Evolutionary conservation across 53 echinoderm and acorn worm species (phyloP).

Genomic region (Holothuria scabra): DNA sequence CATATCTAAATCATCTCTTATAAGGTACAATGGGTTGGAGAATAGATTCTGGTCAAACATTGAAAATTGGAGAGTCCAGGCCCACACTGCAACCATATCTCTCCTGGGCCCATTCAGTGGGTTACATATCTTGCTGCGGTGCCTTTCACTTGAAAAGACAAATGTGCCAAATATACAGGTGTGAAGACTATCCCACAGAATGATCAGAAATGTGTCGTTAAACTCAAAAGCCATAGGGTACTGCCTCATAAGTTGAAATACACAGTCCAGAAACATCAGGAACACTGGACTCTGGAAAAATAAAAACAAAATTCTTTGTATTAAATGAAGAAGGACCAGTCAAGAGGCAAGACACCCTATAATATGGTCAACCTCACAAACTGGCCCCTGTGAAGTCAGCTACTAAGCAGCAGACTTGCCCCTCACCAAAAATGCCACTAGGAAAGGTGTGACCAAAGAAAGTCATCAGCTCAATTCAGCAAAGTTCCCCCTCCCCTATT

Average conservation of each 20-base stretch:
- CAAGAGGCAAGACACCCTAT: too few relatives aligned
- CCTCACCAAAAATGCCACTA: too few relatives aligned
- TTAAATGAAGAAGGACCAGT: too few relatives aligned
- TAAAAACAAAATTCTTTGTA: not conserved
- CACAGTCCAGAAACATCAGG: slow-evolving; percentile 93
- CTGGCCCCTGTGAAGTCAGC: too few relatives aligned
- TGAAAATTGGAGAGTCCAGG: slow-evolving; percentile 94
- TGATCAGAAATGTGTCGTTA: slow-evolving; percentile 97
- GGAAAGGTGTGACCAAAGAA: too few relatives aligned
- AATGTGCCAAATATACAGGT: slow-evolving; percentile 95
- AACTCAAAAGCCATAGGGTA: slow-evolving; percentile 96
- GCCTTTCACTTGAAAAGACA: slow-evolving; percentile 87
- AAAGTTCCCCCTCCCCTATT: too few relatives aligned
- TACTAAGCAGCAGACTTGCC: too few relatives aligned
- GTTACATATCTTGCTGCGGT: slow-evolving; percentile 70
- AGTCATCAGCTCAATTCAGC: too few relatives aligned
- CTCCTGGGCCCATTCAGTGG: slow-evolving; percentile 49
- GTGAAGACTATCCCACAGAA: slow-evolving; percentile 93
- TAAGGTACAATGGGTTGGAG: slow-evolving; percentile 91
- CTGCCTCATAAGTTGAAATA: slow-evolving; percentile 90
- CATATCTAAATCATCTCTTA: slow-evolving; percentile 65
- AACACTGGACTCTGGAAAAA: slow-evolving; percentile 80
- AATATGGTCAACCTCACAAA: too few relatives aligned
- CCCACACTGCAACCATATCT: slow-evolving; percentile 91
- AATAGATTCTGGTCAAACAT: slow-evolving; percentile 91